Evolutionary conservation across 1,140 invertebrate species (phyloP).

Genomic region (Magallana angulata): DNA sequence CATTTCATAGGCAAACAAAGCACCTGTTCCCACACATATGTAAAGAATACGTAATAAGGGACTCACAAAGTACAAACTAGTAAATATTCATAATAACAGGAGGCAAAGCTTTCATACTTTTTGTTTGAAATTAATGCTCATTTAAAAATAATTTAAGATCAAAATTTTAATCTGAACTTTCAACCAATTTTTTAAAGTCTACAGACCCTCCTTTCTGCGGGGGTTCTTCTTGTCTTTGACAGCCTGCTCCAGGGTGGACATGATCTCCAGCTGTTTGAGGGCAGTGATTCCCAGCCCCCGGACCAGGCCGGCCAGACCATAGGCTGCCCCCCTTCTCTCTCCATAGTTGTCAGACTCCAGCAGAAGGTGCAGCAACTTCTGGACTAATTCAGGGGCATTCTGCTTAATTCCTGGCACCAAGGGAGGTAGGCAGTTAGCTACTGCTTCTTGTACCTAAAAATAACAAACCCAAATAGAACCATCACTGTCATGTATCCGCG

Average conservation of each 20-base stretch:
- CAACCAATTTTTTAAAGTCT: too few species aligned
- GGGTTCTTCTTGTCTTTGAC: conserved; percentile 99
- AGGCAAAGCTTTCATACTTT: too few species aligned
- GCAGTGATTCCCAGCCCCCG: conserved; percentile 98
- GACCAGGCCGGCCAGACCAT: conserved; percentile 83
- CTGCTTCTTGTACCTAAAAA: conserved; percentile 95
- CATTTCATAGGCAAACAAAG: conserved; percentile 98
- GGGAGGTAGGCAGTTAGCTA: conserved; percentile 96
- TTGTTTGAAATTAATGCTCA: too few species aligned
- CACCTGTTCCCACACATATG: conserved; percentile 82
- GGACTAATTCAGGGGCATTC: conserved; percentile 92
- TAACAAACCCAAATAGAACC: too few species aligned
- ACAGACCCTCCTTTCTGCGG: conserved; percentile 90
- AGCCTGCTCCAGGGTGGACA: conserved; percentile 94
- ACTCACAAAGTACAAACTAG: background rate
- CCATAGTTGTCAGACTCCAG: conserved; percentile 97
- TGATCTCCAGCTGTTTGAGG: conserved; percentile 96
- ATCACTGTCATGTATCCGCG: too few species aligned
- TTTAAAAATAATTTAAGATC: too few species aligned
- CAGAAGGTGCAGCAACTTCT: conserved; percentile 91
- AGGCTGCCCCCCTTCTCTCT: conserved; percentile 87
- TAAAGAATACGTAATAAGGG: background rate
- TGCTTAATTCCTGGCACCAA: conserved; percentile 94
- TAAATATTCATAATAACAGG: background rate
- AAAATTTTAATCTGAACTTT: too few species aligned